A percentile compares a stretch with the other conserved stretches of the same genome.
Evolutionary conservation across 2,888 invertebrate species (phyloP).

Genomic region (Drosophila heteroneura): DNA sequence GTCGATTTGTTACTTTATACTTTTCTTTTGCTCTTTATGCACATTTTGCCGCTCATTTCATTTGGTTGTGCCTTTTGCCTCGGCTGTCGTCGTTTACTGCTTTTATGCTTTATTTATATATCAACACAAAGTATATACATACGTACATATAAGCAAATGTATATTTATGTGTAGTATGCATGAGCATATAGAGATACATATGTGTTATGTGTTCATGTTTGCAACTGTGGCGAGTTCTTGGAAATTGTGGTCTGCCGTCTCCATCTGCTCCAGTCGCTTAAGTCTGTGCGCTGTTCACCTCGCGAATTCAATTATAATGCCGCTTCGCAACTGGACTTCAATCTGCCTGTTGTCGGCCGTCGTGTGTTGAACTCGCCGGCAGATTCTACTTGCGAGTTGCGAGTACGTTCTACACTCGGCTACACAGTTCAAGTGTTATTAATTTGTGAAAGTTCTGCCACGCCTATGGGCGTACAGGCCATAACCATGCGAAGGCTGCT

Average conservation of each 20-base stretch:
- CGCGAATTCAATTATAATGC: constrained; percentile 79
- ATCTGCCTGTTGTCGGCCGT: constrained; percentile 15
- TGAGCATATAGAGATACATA: not conserved
- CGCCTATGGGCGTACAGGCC: constrained; percentile 44
- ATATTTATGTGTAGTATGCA: constrained; percentile 15
- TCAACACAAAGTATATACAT: constrained; percentile 22
- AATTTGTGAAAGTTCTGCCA: constrained; percentile 80
- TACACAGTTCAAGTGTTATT: constrained; percentile 64
- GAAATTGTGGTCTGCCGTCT: constrained; percentile 60
- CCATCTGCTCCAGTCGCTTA: constrained; percentile 38
- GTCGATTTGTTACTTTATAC: constrained; percentile 47
- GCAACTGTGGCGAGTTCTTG: constrained; percentile 64
- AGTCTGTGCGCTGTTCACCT: constrained; percentile 60
- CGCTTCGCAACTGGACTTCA: constrained; percentile 46
- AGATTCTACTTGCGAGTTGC: constrained; percentile 14
- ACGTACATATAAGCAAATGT: constrained; percentile 23
- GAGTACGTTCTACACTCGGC: constrained; percentile 39
- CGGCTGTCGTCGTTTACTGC: constrained; percentile 54
- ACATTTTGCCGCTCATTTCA: constrained; percentile 46
- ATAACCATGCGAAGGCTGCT: constrained; percentile 6
- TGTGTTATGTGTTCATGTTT: constrained; percentile 18
- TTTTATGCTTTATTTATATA: constrained; percentile 62
- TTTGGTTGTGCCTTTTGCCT: constrained; percentile 50
- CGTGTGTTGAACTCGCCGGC: constrained; percentile 55
- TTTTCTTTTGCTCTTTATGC: constrained; percentile 22